These are phyloP conservation scores for Galbula dea DNA, from an alignment of 2,113 vertebrate species.

Conservation along the genomic window DNA sequence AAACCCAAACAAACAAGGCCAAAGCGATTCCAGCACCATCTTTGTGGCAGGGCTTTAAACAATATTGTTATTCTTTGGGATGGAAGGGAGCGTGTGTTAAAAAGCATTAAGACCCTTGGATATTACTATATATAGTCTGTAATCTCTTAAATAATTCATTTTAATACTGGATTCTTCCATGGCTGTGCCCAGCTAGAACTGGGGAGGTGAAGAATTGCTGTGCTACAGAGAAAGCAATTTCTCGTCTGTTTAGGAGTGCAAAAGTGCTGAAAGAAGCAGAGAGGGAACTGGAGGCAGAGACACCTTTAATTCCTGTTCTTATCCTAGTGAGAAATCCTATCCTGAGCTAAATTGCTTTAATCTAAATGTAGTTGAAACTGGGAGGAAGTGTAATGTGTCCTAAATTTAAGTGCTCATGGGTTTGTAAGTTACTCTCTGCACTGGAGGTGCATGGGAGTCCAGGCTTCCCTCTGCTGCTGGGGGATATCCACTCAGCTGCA, in stretches of 20 bases:
- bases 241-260: neutral
- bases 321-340: neutral
- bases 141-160: neutral
- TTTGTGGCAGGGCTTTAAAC: neutral
- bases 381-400: neutral
- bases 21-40: neutral
- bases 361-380: neutral
- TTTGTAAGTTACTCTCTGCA: neutral
- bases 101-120: neutral
- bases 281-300: neutral
- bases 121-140: neutral
- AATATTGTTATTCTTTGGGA: neutral
- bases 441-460: neutral
- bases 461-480: neutral
- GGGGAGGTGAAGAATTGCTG: neutral
- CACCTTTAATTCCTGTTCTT: conserved; percentile 2
- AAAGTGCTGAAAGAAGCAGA: conserved; percentile 3
- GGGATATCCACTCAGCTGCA: neutral
- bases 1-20: neutral
- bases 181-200: neutral
- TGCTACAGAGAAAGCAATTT: neutral
- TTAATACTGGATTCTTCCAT: neutral
- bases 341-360: neutral
- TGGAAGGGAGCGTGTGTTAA: neutral
- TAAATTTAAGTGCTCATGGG: neutral